Evolutionary conservation across 2,797 vertebrate genomes (phyloP).

Genomic region (Dallia pectoralis): DNA sequence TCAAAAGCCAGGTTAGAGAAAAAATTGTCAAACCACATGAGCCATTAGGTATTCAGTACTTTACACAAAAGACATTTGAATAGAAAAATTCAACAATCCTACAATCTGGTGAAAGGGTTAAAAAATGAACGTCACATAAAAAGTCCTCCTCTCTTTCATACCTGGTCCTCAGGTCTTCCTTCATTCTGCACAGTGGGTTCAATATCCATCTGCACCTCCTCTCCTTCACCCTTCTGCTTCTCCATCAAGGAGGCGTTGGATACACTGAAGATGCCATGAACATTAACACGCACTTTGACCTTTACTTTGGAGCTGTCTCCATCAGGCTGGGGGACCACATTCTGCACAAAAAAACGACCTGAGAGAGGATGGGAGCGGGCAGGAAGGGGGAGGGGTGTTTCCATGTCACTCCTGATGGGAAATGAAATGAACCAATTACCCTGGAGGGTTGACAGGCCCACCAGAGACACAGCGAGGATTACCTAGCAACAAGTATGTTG

Average conservation of each 20-base stretch:
- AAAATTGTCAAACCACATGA: constrained; percentile 28
- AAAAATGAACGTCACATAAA: neutral
- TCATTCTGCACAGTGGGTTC: constrained; percentile 83
- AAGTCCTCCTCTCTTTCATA: constrained; percentile 23
- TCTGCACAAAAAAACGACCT: constrained; percentile 90
- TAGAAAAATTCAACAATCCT: neutral
- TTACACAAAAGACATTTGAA: neutral
- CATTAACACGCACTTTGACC: constrained; percentile 91
- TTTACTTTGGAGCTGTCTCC: constrained; percentile 94
- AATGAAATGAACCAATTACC: neutral
- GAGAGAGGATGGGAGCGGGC: constrained; percentile 9
- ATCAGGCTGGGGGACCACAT: constrained; percentile 86
- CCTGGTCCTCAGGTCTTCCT: constrained; percentile 76
- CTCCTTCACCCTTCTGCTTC: constrained; percentile 82
- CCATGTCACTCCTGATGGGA: neutral
- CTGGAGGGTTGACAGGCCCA: constrained; percentile 6
- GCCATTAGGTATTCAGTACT: neutral
- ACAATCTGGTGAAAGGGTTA: neutral
- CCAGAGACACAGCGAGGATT: neutral
- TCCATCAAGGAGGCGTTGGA: constrained; percentile 90
- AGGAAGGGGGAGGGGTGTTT: neutral
- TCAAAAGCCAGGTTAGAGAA: constrained; percentile 42
- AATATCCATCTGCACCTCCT: constrained; percentile 83
- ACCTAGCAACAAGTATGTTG: neutral
- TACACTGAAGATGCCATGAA: constrained; percentile 93